These are phyloP conservation scores for Drosophila anomalata DNA, from an alignment of 2,888 invertebrate genomes.

Conservation along the genomic window DNA sequence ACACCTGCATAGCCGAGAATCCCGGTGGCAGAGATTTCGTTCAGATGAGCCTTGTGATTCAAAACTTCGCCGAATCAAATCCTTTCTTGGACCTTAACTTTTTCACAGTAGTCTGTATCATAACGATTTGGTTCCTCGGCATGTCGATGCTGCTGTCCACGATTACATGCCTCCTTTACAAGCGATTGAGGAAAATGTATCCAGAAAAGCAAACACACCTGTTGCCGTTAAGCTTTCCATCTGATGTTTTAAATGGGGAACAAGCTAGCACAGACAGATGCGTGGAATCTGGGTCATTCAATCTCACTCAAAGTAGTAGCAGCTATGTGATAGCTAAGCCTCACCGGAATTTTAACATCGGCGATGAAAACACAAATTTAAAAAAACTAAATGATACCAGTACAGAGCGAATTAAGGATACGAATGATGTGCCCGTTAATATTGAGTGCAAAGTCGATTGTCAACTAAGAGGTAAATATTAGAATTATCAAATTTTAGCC, in stretches of 20 bases:
- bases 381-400: neutral
- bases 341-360: neutral
- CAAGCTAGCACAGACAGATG: neutral
- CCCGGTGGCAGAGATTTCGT: constrained; percentile 91
- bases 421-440: neutral
- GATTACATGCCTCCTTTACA: constrained; percentile 61
- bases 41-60: constrained; percentile 85
- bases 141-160: constrained; percentile 79
- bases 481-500: too few relatives aligned
- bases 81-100: constrained; percentile 76
- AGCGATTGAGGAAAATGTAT: constrained; percentile 27
- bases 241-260: neutral
- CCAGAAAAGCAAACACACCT: constrained; percentile 18
- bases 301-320: neutral
- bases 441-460: neutral
- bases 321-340: neutral
- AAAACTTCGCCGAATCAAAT: constrained; percentile 70
- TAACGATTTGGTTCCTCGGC: constrained; percentile 79
- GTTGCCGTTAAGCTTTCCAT: neutral
- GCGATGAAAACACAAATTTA: neutral
- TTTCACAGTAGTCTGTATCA: constrained; percentile 77
- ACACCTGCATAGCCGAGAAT: constrained; percentile 92
- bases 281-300: neutral
- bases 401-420: neutral
- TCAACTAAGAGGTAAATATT: neutral